These are phyloP conservation scores for Neoascia interrupta DNA, from an alignment of 2,888 invertebrate species.

Conservation along the genomic window DNA sequence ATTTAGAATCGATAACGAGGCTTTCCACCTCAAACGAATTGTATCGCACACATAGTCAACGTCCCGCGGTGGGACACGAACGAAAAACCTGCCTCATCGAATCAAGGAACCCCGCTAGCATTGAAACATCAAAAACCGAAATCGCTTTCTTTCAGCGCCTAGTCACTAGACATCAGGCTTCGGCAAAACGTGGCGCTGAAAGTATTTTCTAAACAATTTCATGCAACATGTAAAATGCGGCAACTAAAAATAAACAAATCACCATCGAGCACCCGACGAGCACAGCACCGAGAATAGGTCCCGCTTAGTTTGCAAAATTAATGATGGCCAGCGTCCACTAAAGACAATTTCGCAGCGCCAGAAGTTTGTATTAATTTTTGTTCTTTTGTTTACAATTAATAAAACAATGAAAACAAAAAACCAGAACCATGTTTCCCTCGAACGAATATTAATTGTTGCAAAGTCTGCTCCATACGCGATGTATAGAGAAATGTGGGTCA, in stretches of 20 bases:
- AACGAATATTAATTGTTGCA: conserved; percentile 60
- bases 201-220: conserved; percentile 61
- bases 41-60: too few species aligned
- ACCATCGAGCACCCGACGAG: neutral
- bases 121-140: too few species aligned
- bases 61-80: too few species aligned
- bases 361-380: conserved; percentile 5
- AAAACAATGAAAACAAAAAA: neutral
- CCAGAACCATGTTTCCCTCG: conserved; percentile 19
- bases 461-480: conserved; percentile 9
- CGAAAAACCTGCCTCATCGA: too few species aligned
- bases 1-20: too few species aligned
- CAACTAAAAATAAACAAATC: conserved; percentile 39
- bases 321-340: neutral
- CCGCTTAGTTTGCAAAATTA: neutral
- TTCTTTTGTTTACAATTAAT: conserved; percentile 15
- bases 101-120: too few species aligned
- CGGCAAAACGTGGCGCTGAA: too few species aligned
- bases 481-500: conserved; percentile 50
- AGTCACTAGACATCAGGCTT: too few species aligned
- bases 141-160: too few species aligned
- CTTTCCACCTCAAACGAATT: too few species aligned
- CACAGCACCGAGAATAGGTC: too few species aligned
- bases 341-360: conserved; percentile 28
- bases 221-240: conserved; percentile 43